Conservation (phyloP, 2,113 vertebrate species). For the Glaucomys volans region DNA sequence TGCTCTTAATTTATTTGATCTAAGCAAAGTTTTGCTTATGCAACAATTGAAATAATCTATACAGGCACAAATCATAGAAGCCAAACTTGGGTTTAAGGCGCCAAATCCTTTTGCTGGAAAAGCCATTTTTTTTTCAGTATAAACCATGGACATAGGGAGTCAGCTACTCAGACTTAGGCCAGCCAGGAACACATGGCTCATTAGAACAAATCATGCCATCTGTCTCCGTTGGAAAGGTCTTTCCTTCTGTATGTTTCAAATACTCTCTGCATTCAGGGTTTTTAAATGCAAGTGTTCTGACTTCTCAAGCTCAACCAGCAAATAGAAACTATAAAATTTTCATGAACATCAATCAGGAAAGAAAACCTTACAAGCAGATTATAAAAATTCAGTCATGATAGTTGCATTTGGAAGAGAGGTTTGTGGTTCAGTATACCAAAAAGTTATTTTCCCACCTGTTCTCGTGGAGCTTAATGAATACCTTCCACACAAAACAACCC, state of each 20-base stretch:
- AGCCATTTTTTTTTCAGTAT: constrained; percentile 33
- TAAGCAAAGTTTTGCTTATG: constrained; percentile 13
- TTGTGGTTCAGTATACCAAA: constrained; percentile 28
- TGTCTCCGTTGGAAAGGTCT: constrained; percentile 62
- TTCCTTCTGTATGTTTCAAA: constrained; percentile 63
- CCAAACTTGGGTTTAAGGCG: constrained; percentile 9
- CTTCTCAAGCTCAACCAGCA: constrained; percentile 60
- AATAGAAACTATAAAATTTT: constrained; percentile 66
- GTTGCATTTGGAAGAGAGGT: constrained; percentile 57
- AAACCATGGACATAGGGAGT: neutral
- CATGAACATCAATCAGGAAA: constrained; percentile 52
- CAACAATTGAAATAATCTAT: constrained; percentile 18
- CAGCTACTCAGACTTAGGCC: neutral
- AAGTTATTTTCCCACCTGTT: constrained; percentile 46
- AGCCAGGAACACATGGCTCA: constrained; percentile 51
- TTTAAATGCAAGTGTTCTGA: constrained; percentile 55
- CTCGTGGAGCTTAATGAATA: constrained; percentile 51
- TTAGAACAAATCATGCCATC: constrained; percentile 63
- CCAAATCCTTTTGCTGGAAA: constrained; percentile 38
- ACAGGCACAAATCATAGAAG: constrained; percentile 21
- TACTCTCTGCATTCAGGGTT: constrained; percentile 11
- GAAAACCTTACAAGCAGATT: constrained; percentile 54
- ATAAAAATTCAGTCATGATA: neutral
- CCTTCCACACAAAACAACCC: neutral
- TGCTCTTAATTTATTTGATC: constrained; percentile 43